Evolutionary conservation across 2,888 invertebrate species (phyloP).

Genomic region (Eupithecia subumbrata): DNA sequence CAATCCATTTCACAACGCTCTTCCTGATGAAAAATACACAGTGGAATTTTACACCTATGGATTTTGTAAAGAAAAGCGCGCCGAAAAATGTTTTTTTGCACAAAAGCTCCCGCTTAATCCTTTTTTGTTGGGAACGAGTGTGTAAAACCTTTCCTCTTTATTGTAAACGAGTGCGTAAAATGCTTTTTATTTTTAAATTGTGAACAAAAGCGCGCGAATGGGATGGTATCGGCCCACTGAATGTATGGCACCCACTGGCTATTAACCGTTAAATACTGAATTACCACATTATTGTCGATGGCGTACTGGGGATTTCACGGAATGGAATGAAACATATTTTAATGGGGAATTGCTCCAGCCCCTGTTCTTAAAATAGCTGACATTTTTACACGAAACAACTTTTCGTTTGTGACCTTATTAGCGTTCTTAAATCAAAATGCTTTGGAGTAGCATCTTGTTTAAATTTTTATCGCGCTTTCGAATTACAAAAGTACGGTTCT

Average conservation of each 20-base stretch:
- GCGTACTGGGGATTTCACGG: conserved; percentile 30
- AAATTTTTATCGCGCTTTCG: background rate
- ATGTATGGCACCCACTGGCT: conserved; percentile 49
- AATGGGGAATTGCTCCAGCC: conserved; percentile 22
- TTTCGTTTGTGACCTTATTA: background rate
- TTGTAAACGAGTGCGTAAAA: conserved; percentile 31
- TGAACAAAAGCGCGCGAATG: conserved; percentile 49
- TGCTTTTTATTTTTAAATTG: conserved; percentile 35
- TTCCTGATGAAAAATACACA: conserved; percentile 19
- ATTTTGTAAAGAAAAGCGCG: conserved; percentile 18
- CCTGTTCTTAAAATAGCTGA: conserved; percentile 21
- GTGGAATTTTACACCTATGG: conserved; percentile 17
- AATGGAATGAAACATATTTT: conserved; percentile 29
- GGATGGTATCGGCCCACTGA: conserved; percentile 49
- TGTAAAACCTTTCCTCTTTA: conserved; percentile 32
- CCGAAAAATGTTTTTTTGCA: conserved; percentile 13
- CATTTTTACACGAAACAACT: conserved; percentile 11
- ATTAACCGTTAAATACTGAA: conserved; percentile 58
- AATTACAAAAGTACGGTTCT: conserved; percentile 8
- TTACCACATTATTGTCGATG: conserved; percentile 37
- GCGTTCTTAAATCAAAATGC: background rate
- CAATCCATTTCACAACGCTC: conserved; percentile 31
- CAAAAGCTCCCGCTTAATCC: conserved; percentile 28
- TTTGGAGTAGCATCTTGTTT: background rate
- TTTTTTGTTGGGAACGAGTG: conserved; percentile 20